phyloP scores from a whole-genome alignment of 2,888 invertebrate species.

The Polymixis lichenea region DNA sequence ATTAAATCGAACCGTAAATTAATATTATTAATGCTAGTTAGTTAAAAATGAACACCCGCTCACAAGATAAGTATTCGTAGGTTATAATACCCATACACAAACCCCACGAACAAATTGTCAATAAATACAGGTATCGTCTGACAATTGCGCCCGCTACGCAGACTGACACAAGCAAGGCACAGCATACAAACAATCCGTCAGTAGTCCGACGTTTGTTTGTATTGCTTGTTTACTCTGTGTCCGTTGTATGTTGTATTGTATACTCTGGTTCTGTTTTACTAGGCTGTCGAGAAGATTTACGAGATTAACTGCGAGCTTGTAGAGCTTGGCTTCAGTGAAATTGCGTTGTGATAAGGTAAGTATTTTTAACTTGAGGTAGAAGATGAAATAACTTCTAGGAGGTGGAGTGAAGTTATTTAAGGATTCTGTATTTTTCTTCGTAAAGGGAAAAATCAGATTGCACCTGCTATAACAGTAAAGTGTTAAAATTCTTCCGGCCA shows the following conservation, averaged over 20 bases:
- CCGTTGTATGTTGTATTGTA: conserved; percentile 18
- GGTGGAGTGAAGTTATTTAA: not conserved
- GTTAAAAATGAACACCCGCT: not conserved
- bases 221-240: conserved; percentile 38
- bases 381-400: not conserved
- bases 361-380: not conserved
- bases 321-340: not conserved
- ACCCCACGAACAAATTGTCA: not conserved
- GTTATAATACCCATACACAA: not conserved
- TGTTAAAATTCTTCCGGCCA: not conserved
- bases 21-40: not conserved
- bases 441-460: not conserved
- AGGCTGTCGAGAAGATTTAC: conserved; percentile 21
- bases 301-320: conserved; percentile 7
- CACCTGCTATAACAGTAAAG: not conserved
- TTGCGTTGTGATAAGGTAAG: not conserved
- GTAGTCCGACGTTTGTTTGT: conserved; percentile 32
- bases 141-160: not conserved
- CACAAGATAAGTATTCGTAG: not conserved
- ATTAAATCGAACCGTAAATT: not conserved
- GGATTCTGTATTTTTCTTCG: not conserved
- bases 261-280: conserved; percentile 33
- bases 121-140: conserved; percentile 4
- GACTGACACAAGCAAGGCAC: not conserved
- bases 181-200: conserved; percentile 29